Base-by-base conservation (phyloP, 2,797 vertebrate genomes). In the Trachops cirrhosus region DNA sequence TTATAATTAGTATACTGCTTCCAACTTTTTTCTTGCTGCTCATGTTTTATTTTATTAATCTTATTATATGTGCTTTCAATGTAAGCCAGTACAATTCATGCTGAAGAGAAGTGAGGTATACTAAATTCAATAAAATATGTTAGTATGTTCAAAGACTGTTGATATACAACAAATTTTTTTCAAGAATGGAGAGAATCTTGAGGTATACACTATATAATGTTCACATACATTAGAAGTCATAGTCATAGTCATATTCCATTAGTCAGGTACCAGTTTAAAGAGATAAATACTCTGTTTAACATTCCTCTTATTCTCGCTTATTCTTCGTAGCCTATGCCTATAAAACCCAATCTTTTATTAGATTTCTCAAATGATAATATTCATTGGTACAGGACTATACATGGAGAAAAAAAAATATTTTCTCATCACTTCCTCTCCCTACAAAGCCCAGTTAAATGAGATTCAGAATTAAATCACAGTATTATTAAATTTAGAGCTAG, bases 391-490 rank as follows among this genome's bases (percentile, higher is more conserved):
- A 71, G 78, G 37, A 80, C 16, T 54, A 88, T n/a, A 86, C 15
- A 86, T 52, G 8, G 57, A 91, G 34, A 93, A 78, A 15, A 83
- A 2, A 74, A n/a, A 19, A 68, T 22, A 89, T 73, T 92, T 89
- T 86, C 79, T 86, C 62, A 89, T 67, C 59, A 86, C 74, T 48
- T 83, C 19, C 48, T 95, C 44, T 74, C 39, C 41, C 44, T 91
- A 41, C 11, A 11, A 93, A 74, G 16, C 84, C 46, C 15, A 79
- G 34, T 92, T 93, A 77, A 93, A 70, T 90, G 34, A 97, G 12
- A 44, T 85, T 85, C 52, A 85, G 74, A 59, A 91, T 64, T 92
- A 87, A 96, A 83, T 93, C 41, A 89, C 10, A 80, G 37, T 54
- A 89, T 67, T 82, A 89, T 44, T 90, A 24, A 79, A 89, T 75